A percentile compares a stretch with the other conserved stretches of the same genome.
Conservation (phyloP, 2,888 invertebrate genomes). For the Phrixothrix hirtus region DNA sequence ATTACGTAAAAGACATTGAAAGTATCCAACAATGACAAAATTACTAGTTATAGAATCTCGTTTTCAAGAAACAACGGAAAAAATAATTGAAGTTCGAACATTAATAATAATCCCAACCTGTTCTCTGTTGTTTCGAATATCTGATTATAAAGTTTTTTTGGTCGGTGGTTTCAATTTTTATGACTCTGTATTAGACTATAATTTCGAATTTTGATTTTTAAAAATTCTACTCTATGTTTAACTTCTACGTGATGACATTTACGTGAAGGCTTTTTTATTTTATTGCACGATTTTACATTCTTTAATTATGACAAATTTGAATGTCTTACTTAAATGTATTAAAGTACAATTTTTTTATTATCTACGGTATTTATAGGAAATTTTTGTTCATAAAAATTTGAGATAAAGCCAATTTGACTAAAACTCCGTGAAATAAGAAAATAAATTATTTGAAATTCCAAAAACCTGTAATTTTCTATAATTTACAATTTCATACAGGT, state of each 20-base stretch:
- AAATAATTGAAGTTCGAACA: constrained; percentile 33
- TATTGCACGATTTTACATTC: neutral
- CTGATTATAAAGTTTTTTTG: constrained; percentile 44
- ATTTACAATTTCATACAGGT: too few species aligned
- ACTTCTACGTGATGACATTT: constrained; percentile 50
- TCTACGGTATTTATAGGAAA: neutral
- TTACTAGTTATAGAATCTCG: constrained; percentile 25
- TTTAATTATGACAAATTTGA: neutral
- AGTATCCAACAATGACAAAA: constrained; percentile 19
- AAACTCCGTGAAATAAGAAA: too few species aligned
- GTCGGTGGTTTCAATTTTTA: constrained; percentile 48
- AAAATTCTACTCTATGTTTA: constrained; percentile 51
- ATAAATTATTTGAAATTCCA: too few species aligned
- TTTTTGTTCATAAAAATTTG: too few species aligned
- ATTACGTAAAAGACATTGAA: constrained; percentile 8
- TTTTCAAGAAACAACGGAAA: constrained; percentile 34
- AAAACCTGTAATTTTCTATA: too few species aligned
- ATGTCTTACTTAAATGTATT: neutral
- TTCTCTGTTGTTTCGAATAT: constrained; percentile 43
- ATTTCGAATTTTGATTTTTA: constrained; percentile 52
- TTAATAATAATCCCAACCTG: constrained; percentile 38
- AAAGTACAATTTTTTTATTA: neutral
- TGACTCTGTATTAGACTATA: constrained; percentile 47
- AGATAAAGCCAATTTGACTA: too few species aligned
- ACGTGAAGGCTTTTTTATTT: constrained; percentile 10